These are phyloP conservation scores for Tympanuchus pallidicinctus DNA, from an alignment of 2,113 vertebrate genomes.

Conservation along the genomic window DNA sequence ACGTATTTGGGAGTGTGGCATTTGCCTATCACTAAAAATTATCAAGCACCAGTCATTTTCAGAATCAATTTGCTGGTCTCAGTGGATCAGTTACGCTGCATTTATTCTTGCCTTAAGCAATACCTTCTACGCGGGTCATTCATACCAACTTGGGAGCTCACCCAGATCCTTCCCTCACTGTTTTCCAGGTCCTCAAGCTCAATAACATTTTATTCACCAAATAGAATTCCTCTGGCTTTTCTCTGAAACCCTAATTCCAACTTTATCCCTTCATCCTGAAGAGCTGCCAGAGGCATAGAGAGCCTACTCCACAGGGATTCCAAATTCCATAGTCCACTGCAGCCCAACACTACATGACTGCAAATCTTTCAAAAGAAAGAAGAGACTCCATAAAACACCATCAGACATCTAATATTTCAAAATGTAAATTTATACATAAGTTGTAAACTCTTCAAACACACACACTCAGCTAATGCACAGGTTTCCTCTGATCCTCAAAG, in stretches of 20 bases:
- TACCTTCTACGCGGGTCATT: slow-evolving; percentile 59
- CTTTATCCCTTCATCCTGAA: slow-evolving; percentile 43
- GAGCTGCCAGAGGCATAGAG: slow-evolving; percentile 12
- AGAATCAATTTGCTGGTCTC: slow-evolving; percentile 56
- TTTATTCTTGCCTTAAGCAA: slow-evolving; percentile 62
- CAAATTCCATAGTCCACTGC: slow-evolving; percentile 9
- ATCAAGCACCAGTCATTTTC: slow-evolving; percentile 60
- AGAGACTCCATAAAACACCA: slow-evolving; percentile 26
- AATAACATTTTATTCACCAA: slow-evolving; percentile 49
- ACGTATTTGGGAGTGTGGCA: slow-evolving; percentile 49
- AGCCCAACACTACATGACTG: slow-evolving; percentile 20
- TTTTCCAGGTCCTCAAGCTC: slow-evolving; percentile 58
- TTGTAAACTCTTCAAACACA: neutral
- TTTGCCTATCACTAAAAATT: slow-evolving; percentile 55
- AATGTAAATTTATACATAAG: neutral
- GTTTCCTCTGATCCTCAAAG: neutral
- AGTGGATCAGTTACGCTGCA: slow-evolving; percentile 50
- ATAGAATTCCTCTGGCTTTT: slow-evolving; percentile 50
- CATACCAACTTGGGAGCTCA: slow-evolving; percentile 50
- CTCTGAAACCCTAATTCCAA: slow-evolving; percentile 53
- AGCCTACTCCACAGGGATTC: slow-evolving; percentile 36
- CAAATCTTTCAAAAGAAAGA: slow-evolving; percentile 37
- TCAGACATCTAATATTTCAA: neutral
- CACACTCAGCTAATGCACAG: neutral
- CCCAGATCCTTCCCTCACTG: slow-evolving; percentile 9